Evolutionary conservation across 2,888 invertebrate genomes (phyloP).

Genomic region (Sericinus montela): DNA sequence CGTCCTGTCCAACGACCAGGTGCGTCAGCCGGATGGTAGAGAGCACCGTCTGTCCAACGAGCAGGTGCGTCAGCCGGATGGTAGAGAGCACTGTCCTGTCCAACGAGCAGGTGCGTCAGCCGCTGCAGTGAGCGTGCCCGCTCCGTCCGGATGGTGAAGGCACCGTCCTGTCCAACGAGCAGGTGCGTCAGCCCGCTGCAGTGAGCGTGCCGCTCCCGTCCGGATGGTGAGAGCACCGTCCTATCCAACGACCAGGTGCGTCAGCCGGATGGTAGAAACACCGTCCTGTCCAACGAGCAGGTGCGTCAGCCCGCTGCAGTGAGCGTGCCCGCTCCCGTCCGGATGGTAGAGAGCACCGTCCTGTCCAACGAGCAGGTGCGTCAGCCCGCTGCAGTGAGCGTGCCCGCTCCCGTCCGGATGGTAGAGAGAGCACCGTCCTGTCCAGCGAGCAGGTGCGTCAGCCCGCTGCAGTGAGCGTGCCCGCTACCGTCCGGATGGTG

Average conservation of each 20-base stretch:
- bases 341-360: too few relatives aligned
- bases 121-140: too few relatives aligned
- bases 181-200: not conserved
- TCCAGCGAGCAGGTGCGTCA: not conserved
- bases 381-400: too few relatives aligned
- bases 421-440: not conserved
- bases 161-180: not conserved
- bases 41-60: not conserved
- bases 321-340: too few relatives aligned
- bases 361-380: too few relatives aligned
- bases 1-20: too few relatives aligned
- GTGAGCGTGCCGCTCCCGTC: not conserved
- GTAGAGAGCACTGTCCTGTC: not conserved
- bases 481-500: not conserved
- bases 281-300: slow-evolving; percentile 84
- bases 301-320: slow-evolving; percentile 26
- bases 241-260: too few relatives aligned
- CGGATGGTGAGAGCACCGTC: not conserved
- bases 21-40: not conserved
- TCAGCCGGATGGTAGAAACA: slow-evolving; percentile 98
- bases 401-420: too few relatives aligned
- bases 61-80: not conserved
- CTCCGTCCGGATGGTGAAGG: too few relatives aligned
- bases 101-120: too few relatives aligned
- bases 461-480: not conserved